phyloP scores from a whole-genome alignment of 2,888 invertebrate genomes.

The Drymonia ruficornis region DNA sequence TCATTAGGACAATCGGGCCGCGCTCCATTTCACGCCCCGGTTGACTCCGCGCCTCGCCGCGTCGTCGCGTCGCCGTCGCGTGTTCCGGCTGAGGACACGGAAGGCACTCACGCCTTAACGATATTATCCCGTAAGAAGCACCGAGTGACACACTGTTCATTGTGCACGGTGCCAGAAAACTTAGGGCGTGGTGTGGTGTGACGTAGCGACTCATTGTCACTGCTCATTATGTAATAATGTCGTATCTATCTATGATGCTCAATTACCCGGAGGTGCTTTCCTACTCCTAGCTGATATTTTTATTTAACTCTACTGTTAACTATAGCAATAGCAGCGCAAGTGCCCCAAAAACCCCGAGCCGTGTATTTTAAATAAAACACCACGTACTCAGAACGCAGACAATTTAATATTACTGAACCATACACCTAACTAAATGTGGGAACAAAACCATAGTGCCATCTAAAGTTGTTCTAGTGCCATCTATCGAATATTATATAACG shows the following conservation, averaged over 20 bases:
- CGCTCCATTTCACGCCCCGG: constrained; percentile 51
- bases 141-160: constrained; percentile 14
- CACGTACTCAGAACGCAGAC: too few relatives aligned
- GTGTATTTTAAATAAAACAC: too few relatives aligned
- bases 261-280: constrained; percentile 20
- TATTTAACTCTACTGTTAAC: too few relatives aligned
- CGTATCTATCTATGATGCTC: constrained; percentile 35
- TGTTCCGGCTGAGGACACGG: constrained; percentile 19
- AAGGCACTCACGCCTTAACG: constrained; percentile 3
- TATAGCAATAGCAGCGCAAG: too few relatives aligned
- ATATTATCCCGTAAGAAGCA: constrained; percentile 5
- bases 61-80: constrained; percentile 1
- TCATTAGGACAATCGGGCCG: constrained; percentile 65
- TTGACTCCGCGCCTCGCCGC: constrained; percentile 14
- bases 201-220: constrained; percentile 27
- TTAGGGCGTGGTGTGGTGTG: constrained; percentile 13
- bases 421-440: too few relatives aligned
- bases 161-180: neutral
- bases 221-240: constrained; percentile 45
- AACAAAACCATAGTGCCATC: too few relatives aligned
- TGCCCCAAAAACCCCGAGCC: too few relatives aligned
- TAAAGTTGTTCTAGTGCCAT: too few relatives aligned
- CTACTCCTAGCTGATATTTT: neutral
- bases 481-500: too few relatives aligned
- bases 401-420: too few relatives aligned